Base-by-base conservation (phyloP, 23 tunicate species). In the Phallusia fumigata region DNA sequence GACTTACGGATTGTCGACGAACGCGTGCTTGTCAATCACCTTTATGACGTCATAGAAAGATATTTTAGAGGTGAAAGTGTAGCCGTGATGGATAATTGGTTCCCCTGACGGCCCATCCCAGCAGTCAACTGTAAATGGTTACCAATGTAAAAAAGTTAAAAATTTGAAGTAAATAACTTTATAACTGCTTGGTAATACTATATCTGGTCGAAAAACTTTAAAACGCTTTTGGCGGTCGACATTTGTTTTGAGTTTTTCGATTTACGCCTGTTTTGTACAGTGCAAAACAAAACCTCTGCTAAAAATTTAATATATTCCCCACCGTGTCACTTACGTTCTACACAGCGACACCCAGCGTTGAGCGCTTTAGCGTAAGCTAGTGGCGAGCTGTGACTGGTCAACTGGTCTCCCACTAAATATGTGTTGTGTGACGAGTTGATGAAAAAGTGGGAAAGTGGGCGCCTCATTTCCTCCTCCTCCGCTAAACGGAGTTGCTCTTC, bases 361-460 rank as follows among this genome's bases (percentile, higher is more conserved):
- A 92, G 49, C 19, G 90, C 91, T 33, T 86, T 85, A 0, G 80
- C 84, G 83, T 92, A 92, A 31, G 84, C 82, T 22, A 33, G 51
- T 12, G 79, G 64, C n/a, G 97, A 92, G 76, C 97, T 92, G 33
- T 92, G 89, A 35, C 97, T 85, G 0, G 86, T 87, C 32, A 83
- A 53, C 76, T 92, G 97, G 36, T 92, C 88, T 28, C 97, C 97
- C 0, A 87, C 86, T 32, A 92, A 76, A 52, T 92, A 92, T 1
- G 97, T 92, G 76, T 92, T 92, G 64, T 92, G 97, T 2, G 97
- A 92, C 5, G 97, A 92, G 52, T 92, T 92, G 31, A 92, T 92
- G 75, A 80, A 92, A 65, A 87, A 92, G 64, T 92, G 84, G 18
- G 97, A 85, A 31, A 92, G 86, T 10, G 97, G 86, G 16, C 31